These are phyloP conservation scores for Bubo scandiacus DNA, from an alignment of 2,113 vertebrate genomes.

Conservation along the genomic window DNA sequence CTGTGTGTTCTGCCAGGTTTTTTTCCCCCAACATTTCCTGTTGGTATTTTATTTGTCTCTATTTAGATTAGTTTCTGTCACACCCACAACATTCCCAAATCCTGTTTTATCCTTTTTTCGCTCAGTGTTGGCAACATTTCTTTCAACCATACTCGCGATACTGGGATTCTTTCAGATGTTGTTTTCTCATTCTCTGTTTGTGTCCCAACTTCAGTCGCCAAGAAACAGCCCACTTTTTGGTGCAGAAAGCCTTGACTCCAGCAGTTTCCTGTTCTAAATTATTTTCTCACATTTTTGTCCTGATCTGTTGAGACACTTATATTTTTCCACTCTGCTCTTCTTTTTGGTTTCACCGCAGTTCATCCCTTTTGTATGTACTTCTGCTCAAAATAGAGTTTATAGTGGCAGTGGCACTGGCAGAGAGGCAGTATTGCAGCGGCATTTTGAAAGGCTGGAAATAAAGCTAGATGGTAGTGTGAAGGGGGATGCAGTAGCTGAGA, in stretches of 20 bases:
- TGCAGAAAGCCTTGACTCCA: neutral
- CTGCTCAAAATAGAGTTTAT: neutral
- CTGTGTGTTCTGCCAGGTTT: neutral
- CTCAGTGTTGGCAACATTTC: neutral
- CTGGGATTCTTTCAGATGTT: neutral
- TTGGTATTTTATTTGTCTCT: conserved; percentile 29
- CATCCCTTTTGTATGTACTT: neutral
- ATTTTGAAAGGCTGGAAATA: neutral
- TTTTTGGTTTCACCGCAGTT: neutral
- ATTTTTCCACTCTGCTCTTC: neutral
- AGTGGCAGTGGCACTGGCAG: neutral
- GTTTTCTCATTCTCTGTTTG: neutral
- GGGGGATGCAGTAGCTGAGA: neutral
- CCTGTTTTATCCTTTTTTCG: neutral
- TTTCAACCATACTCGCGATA: neutral
- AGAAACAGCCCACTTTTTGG: neutral
- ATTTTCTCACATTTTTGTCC: neutral
- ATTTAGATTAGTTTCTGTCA: neutral
- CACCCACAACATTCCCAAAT: conserved; percentile 31
- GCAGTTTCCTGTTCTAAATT: neutral
- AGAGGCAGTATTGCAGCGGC: neutral
- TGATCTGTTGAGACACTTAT: neutral
- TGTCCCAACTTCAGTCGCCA: neutral
- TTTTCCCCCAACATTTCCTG: neutral
- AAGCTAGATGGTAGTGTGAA: neutral